Percentiles rank a stretch among this genome's conserved stretches.
These are phyloP conservation scores for Hermaeophaga mercurialis DNA, from an alignment of 2,888 invertebrate species.

Conservation along the genomic window DNA sequence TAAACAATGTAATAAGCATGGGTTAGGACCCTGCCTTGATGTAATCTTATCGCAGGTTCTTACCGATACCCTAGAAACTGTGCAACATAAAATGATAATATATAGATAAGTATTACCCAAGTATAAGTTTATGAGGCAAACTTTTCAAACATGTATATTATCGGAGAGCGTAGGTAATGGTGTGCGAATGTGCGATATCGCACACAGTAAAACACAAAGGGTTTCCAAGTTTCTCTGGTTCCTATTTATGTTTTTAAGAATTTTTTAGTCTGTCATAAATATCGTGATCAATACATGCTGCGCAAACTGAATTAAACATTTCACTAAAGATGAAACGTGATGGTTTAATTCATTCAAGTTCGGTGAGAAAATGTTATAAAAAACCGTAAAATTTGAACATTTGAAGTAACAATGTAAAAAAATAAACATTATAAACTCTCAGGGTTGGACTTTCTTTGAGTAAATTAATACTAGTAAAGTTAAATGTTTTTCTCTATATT, in stretches of 20 bases:
- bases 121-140: conserved; percentile 29
- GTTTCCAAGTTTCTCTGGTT: conserved; percentile 22
- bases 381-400: too few species aligned
- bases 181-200: conserved; percentile 56
- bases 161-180: conserved; percentile 55
- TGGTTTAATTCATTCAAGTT: too few species aligned
- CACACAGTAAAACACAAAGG: conserved; percentile 25
- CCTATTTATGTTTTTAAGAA: conserved; percentile 7
- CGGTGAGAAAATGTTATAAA: too few species aligned
- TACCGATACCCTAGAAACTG: conserved; percentile 17
- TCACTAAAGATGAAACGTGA: too few species aligned
- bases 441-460: too few species aligned
- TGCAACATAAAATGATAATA: conserved; percentile 22
- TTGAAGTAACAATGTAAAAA: too few species aligned
- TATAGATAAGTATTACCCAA: conserved; percentile 22
- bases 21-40: conserved; percentile 15
- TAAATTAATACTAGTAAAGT: too few species aligned
- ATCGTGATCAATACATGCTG: too few species aligned
- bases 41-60: conserved; percentile 12
- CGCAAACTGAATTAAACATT: too few species aligned
- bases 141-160: conserved; percentile 48
- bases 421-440: too few species aligned
- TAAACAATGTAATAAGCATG: conserved; percentile 3
- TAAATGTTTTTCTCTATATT: too few species aligned
- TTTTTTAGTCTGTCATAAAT: too few species aligned